Evolutionary conservation across 2,797 vertebrate genomes (phyloP).

Genomic region (Urophycis tenuis): DNA sequence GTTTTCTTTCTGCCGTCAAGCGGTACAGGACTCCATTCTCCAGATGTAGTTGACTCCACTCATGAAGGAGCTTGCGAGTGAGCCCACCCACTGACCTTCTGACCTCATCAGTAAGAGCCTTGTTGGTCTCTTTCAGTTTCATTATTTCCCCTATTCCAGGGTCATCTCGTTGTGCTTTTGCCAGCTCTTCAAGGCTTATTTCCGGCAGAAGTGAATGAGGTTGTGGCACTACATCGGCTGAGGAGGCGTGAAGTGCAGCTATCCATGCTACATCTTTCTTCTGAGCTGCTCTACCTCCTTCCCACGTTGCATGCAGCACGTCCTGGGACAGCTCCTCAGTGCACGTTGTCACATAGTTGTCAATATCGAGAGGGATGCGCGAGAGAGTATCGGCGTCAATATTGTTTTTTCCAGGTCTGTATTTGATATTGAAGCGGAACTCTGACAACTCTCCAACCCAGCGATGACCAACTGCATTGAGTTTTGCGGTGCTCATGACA

Average conservation of each 20-base stretch:
- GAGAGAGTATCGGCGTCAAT: too few relatives aligned
- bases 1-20: neutral
- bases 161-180: too few relatives aligned
- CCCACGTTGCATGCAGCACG: neutral
- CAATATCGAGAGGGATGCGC: neutral
- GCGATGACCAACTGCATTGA: too few relatives aligned
- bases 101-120: neutral
- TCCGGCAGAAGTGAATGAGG: neutral
- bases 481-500: too few relatives aligned
- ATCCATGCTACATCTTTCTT: neutral
- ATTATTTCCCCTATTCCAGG: neutral
- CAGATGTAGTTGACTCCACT: neutral
- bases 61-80: neutral
- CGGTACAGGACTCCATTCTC: neutral
- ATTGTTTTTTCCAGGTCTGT: too few relatives aligned
- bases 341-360: neutral
- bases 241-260: neutral
- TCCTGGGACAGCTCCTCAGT: neutral
- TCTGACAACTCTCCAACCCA: neutral
- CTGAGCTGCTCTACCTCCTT: neutral
- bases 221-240: neutral
- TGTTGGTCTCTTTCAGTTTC: neutral
- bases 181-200: neutral
- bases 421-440: neutral
- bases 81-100: neutral